Conservation (phyloP, 1,140 invertebrate species). For the Aphelenchoides fujianensis region DNA sequence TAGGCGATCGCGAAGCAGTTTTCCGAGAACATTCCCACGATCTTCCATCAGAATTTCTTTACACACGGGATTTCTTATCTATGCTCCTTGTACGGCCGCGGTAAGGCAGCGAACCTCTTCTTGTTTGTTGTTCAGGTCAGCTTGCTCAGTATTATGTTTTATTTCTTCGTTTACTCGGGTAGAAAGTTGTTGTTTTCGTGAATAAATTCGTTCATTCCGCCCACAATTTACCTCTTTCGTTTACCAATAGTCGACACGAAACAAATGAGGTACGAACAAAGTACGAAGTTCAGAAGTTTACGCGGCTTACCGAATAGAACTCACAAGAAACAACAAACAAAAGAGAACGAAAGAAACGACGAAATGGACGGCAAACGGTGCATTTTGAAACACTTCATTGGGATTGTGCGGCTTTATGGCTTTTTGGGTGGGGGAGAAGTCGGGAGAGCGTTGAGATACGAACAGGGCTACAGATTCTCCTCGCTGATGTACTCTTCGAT, state of each 20-base stretch:
- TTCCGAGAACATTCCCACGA: conserved; percentile 25
- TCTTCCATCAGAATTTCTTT: conserved; percentile 13
- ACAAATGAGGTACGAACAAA: no score
- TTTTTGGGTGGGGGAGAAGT: no score
- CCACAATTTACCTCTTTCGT: no score
- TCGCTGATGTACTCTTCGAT: conserved; percentile 51
- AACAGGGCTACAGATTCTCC: conserved; percentile 43
- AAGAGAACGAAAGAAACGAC: not conserved
- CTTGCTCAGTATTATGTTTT: conserved; percentile 10
- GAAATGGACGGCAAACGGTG: not conserved
- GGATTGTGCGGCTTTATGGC: not conserved
- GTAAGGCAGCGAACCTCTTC: not conserved
- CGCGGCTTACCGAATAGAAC: not conserved
- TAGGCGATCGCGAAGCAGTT: conserved; percentile 25
- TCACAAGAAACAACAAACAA: not conserved
- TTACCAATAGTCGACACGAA: no score
- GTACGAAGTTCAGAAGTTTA: no score
- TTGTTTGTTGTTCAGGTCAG: not conserved
- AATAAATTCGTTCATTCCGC: no score
- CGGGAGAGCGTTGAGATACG: no score
- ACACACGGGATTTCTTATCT: not conserved
- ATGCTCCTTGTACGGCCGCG: not conserved
- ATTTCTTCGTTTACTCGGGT: conserved; percentile 9
- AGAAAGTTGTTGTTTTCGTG: conserved; percentile 10
- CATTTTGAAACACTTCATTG: not conserved